Evolutionary conservation across 2,113 vertebrate genomes (phyloP), one percentile per base, ranked within the genome.

Genomic region (Thermophis baileyi): DNA sequence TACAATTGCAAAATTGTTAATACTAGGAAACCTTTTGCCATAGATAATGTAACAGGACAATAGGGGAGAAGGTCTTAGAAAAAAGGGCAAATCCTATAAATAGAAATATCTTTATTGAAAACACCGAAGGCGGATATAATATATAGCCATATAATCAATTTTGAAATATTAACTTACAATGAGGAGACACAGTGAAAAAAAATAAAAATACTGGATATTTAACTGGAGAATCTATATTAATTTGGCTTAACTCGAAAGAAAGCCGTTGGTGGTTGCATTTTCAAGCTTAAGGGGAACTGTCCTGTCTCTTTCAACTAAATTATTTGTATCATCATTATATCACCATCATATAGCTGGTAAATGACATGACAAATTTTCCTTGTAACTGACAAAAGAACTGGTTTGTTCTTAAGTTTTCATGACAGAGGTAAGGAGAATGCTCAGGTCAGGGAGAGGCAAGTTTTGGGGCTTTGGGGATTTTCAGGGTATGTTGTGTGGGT

Each of bases 1-100:
- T 93, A 86, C 85, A 49, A 94, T 49, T 92, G 63, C 69, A n/a
- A 11, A 69, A 47, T 30, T 91, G 30, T 86, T 91, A 95, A 92
- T 94, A 93, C 35, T 50, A 94, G 91, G 95, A 91, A 89, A 95
- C 89, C 87, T 95, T 92, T 95, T 86, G 92, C 88, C 11, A 35
- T 47, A 94, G 89, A 35, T 96, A 97, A 97, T 95, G 91, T 92
- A 40, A 94, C 94, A 96, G 87, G 94, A 96, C 92, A 96, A 94
- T 89, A 97, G 91, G 85, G 94, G 49, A 94, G 60, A 94, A 95
- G 93, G 94, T 94, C 93, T 96, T 74, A 47, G 93, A 96, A 96
- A 91, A 88, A 97, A 95, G 94, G 87, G 90, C 95, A 94, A 96
- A 54, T 50, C 54, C 57, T 92, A 14, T 93, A 96, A 96, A 96